These are phyloP conservation scores for Cyanistes caeruleus DNA, from an alignment of 2,113 vertebrate species.

Conservation along the genomic window DNA sequence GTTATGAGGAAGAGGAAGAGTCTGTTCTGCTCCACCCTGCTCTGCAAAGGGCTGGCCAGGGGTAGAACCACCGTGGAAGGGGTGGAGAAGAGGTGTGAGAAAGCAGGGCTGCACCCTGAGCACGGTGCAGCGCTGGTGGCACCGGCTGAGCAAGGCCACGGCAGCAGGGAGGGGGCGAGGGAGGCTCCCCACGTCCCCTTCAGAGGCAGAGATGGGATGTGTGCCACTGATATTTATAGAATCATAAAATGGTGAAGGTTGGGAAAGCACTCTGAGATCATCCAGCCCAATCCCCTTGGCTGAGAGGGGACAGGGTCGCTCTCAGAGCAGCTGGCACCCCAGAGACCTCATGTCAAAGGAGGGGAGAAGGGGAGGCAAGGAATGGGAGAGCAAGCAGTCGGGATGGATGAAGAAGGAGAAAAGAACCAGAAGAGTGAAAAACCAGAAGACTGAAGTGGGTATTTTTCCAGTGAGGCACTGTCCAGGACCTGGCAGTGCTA, in stretches of 20 bases:
- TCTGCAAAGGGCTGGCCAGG: neutral
- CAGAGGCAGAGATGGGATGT: neutral
- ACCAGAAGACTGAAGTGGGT: neutral
- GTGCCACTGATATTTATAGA: neutral
- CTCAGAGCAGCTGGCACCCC: neutral
- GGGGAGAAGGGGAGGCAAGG: neutral
- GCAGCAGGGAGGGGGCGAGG: neutral
- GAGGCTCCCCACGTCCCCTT: neutral
- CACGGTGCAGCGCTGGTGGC: accelerated
- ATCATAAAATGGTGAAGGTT: neutral
- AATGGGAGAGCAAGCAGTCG: neutral
- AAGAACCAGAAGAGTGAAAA: neutral
- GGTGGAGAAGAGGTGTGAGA: neutral
- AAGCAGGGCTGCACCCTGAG: neutral
- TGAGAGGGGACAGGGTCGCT: neutral
- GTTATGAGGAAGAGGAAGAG: conserved; percentile 29
- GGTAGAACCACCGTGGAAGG: neutral
- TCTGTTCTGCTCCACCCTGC: neutral
- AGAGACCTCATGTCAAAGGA: neutral
- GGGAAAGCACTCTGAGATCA: neutral
- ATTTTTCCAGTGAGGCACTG: neutral
- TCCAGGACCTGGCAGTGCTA: neutral
- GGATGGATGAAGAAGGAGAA: neutral
- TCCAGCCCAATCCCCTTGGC: neutral
- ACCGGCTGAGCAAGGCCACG: accelerated